Evolutionary conservation across 2,797 vertebrate species (phyloP).

Genomic region (Liparis tanakae): DNA sequence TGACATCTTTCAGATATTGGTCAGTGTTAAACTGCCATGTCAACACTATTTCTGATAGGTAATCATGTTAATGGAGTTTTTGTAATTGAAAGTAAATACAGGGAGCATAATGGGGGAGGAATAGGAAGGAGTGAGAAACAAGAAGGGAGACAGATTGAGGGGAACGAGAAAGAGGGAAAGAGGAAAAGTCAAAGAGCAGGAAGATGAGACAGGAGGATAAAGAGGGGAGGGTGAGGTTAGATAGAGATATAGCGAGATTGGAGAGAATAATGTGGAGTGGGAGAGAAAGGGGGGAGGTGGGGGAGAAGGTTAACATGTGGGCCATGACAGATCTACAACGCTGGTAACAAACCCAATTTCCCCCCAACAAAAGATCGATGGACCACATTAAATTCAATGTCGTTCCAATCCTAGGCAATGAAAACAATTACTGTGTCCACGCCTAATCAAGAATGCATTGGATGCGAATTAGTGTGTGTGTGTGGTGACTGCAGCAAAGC

Average conservation of each 20-base stretch:
- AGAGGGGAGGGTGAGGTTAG: not conserved
- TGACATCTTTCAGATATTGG: not conserved
- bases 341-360: constrained; percentile 72
- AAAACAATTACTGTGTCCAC: constrained; percentile 75
- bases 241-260: constrained; percentile 31
- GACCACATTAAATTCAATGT: constrained; percentile 69
- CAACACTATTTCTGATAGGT: constrained; percentile 13
- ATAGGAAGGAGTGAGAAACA: not conserved
- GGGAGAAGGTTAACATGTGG: constrained; percentile 38
- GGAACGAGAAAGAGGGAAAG: constrained; percentile 18
- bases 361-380: constrained; percentile 75
- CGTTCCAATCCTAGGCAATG: constrained; percentile 69
- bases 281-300: not conserved
- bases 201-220: constrained; percentile 24
- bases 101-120: not conserved
- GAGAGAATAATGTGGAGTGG: constrained; percentile 38
- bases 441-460: constrained; percentile 72
- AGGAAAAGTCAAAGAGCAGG: constrained; percentile 12
- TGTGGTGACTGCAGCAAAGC: constrained; percentile 56
- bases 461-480: constrained; percentile 57
- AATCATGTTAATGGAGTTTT: constrained; percentile 11
- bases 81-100: constrained; percentile 14
- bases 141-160: constrained; percentile 5
- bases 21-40: not conserved
- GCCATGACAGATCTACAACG: constrained; percentile 53